Conservation (phyloP, 2,113 vertebrate genomes). For the Strix uralensis region DNA sequence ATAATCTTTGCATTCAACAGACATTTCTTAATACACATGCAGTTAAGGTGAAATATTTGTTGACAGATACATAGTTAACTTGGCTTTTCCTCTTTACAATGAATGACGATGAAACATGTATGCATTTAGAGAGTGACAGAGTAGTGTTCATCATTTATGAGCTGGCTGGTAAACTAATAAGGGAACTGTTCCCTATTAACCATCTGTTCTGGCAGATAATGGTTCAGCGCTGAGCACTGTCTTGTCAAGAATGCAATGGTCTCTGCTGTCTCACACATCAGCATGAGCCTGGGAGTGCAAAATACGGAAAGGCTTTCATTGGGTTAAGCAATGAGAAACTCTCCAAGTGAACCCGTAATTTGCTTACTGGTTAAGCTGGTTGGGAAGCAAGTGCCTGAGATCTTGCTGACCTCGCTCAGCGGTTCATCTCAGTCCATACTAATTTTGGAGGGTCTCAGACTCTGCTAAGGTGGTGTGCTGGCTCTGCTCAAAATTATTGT, state of each 20-base stretch:
- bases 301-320: not conserved
- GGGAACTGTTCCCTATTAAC: not conserved
- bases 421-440: not conserved
- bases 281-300: not conserved
- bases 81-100: not conserved
- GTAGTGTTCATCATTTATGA: not conserved
- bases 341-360: not conserved
- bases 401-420: not conserved
- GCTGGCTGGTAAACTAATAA: not conserved
- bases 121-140: not conserved
- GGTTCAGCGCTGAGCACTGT: rapidly evolving
- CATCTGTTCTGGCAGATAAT: not conserved
- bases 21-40: not conserved
- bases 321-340: constrained; percentile 34
- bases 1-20: not conserved
- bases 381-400: not conserved
- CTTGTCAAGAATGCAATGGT: not conserved
- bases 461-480: not conserved
- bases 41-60: not conserved
- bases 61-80: not conserved
- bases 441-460: not conserved
- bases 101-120: not conserved
- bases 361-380: constrained; percentile 45
- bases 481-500: not conserved
- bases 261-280: not conserved